Conservation (phyloP, 2,113 vertebrate genomes). For the Hypocryptadius cinnamomeus region DNA sequence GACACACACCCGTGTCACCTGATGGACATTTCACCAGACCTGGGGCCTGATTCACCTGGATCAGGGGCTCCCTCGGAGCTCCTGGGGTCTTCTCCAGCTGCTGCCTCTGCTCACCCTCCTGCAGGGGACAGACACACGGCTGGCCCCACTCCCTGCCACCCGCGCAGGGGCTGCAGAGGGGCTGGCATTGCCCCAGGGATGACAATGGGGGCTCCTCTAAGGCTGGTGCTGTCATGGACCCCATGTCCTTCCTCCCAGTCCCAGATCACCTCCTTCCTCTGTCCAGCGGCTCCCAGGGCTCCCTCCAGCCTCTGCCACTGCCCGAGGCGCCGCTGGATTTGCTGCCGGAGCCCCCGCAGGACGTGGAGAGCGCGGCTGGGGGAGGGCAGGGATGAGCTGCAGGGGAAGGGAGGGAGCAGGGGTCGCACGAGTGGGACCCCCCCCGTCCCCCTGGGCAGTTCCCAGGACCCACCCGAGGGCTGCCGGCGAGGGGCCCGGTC, state of each 20-base stretch:
- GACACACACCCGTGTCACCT: accelerated
- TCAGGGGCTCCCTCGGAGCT: slow-evolving; percentile 32
- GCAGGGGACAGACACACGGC: neutral
- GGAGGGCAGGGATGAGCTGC: slow-evolving; percentile 4
- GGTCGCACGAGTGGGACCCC: accelerated
- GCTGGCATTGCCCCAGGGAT: neutral
- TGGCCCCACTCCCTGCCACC: accelerated
- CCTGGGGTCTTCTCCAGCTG: accelerated
- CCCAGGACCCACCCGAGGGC: slow-evolving; percentile 43
- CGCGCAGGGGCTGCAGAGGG: neutral
- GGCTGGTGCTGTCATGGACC: accelerated
- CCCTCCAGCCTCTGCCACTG: slow-evolving; percentile 55
- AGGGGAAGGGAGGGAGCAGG: too few relatives aligned
- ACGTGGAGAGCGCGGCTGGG: slow-evolving; percentile 18
- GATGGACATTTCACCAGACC: neutral
- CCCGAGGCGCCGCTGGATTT: slow-evolving; percentile 42
- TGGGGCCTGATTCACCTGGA: slow-evolving; percentile 34
- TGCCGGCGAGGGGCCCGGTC: neutral
- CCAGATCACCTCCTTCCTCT: slow-evolving; percentile 48
- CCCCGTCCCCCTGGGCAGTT: neutral
- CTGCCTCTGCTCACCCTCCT: neutral
- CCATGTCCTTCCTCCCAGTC: accelerated
- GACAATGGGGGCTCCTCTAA: accelerated
- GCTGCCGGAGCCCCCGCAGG: slow-evolving; percentile 57
- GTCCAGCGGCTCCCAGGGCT: slow-evolving; percentile 16